Base-by-base conservation (phyloP, 2,888 invertebrate species). In the Patella caerulea region DNA sequence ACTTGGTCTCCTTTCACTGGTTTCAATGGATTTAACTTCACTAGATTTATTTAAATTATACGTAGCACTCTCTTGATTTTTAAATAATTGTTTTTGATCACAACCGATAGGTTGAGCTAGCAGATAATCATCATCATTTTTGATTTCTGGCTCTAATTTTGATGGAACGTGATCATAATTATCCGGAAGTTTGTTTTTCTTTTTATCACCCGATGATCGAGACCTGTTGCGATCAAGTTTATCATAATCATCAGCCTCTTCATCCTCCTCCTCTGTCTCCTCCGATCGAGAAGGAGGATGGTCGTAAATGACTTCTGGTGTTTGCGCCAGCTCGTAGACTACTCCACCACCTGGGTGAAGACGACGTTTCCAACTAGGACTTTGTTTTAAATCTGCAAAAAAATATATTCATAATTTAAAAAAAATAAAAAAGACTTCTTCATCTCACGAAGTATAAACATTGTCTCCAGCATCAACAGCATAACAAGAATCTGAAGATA, bases 301-400 rank as follows among this genome's bases (percentile, higher is more conserved):
- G 14, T 65, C 65, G 24, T 65, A 65, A 24, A 65, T 65, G 4
- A 65, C 65, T 65, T 65, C 65, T 24, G 65, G 65, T 65, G 65
- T 24, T 65, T 65, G 19, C 65, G 65, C 65, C 65, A 65, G 65
- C 65, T 65, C 65, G 65, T 65, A 65, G 24, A 65, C 65, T 14
- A 65, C 65, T 24, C 65, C 65, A 65, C 65, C 65, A 2, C 65
- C 65, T 65, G 65, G 65, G 65, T 65, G 65, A 24, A 65, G 65
- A 65, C 65, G 65, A 17, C 65, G 65, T 19, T 65, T 65, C 65
- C 65, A 65, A 65, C 65, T 65, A 4, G 65, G 65, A 65, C 65
- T 65, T 65, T 65, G 65, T 4, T 65, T 65, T 65, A 65, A 65
- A 65, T 65, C 65, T 65, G 65, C 19, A 65, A 65, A 65, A 24